A percentile compares a stretch with the other conserved stretches of the same genome.
Evolutionary conservation across 1,140 invertebrate genomes (phyloP).

Genomic region (Trachymyrmex septentrionalis): DNA sequence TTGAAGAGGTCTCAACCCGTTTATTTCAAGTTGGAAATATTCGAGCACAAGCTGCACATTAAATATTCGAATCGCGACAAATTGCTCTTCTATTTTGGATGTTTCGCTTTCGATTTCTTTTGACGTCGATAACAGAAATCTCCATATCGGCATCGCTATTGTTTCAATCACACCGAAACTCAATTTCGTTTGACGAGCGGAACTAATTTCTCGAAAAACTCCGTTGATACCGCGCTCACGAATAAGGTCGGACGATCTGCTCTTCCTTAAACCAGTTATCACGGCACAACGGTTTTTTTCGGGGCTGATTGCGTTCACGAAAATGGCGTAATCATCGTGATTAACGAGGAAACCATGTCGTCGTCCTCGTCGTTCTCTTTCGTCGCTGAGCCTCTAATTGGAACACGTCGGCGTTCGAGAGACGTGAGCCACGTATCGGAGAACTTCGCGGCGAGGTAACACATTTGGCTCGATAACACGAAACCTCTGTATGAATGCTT

Average conservation of each 20-base stretch:
- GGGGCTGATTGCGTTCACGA: constrained; percentile 65
- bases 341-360: constrained; percentile 75
- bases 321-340: constrained; percentile 77
- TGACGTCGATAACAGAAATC: background rate
- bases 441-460: constrained; percentile 6
- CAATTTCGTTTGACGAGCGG: background rate
- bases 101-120: background rate
- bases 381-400: constrained; percentile 53
- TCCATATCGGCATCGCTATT: constrained; percentile 1
- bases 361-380: constrained; percentile 50
- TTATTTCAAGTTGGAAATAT: background rate
- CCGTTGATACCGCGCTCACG: constrained; percentile 12
- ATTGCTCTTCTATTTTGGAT: background rate
- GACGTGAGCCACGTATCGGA: constrained; percentile 41
- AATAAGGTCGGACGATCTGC: constrained; percentile 58
- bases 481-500: background rate
- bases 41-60: background rate
- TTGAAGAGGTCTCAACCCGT: background rate
- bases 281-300: constrained; percentile 71
- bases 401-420: constrained; percentile 62
- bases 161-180: constrained; percentile 5
- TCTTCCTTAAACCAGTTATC: constrained; percentile 60
- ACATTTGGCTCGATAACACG: constrained; percentile 27
- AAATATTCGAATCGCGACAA: background rate
- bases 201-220: constrained; percentile 51